These are phyloP conservation scores for Megastigmus dorsalis DNA, from an alignment of 2,888 invertebrate species.

Conservation along the genomic window DNA sequence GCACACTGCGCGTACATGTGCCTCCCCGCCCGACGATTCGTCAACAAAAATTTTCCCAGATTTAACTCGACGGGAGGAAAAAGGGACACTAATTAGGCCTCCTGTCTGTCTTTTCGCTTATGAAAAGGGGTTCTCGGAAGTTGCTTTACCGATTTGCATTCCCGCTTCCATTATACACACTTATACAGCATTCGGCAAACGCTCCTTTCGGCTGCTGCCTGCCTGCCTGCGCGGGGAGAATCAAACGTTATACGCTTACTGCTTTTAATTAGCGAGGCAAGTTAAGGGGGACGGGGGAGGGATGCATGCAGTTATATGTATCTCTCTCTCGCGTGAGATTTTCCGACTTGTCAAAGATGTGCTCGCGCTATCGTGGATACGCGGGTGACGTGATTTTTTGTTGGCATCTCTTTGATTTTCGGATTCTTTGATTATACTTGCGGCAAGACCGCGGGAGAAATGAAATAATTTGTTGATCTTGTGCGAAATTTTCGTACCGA, in stretches of 20 bases:
- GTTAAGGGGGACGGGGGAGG: constrained; percentile 52
- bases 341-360: too few species aligned
- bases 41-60: background rate
- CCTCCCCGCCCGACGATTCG: background rate
- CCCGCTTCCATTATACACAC: too few species aligned
- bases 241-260: constrained; percentile 55
- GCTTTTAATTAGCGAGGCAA: constrained; percentile 56
- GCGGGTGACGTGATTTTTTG: too few species aligned
- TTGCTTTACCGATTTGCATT: constrained; percentile 3
- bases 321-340: too few species aligned
- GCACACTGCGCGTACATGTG: too few species aligned
- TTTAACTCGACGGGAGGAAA: constrained; percentile 8
- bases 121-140: constrained; percentile 15
- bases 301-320: too few species aligned
- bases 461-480: too few species aligned
- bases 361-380: too few species aligned
- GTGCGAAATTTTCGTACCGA: too few species aligned
- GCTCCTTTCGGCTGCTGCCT: constrained; percentile 30
- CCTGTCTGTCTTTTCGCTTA: constrained; percentile 6
- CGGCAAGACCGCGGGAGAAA: too few species aligned
- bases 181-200: background rate
- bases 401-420: too few species aligned
- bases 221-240: constrained; percentile 49
- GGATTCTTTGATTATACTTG: too few species aligned
- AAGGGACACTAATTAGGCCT: constrained; percentile 31